phyloP scores from a whole-genome alignment of 2,113 vertebrate species.

The Thamnaconus septentrionalis region DNA sequence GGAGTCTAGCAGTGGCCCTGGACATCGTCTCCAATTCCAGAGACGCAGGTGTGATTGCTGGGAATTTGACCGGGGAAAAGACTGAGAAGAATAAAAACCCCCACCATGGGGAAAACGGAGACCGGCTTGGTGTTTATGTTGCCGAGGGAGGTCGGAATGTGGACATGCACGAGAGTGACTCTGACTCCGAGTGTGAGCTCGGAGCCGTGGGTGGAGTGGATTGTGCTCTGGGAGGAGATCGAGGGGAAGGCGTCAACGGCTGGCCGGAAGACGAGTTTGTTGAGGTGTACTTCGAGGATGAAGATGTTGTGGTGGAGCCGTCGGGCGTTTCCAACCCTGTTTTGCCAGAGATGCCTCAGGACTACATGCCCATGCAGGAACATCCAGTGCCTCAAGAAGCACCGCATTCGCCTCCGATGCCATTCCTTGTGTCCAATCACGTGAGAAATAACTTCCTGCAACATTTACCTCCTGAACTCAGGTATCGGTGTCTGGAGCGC shows the following conservation, averaged over 20 bases:
- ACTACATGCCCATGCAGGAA: slow-evolving; percentile 74
- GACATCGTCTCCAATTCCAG: slow-evolving; percentile 89
- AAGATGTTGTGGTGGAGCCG: slow-evolving; percentile 68
- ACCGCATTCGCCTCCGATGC: slow-evolving; percentile 60
- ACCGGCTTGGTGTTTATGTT: slow-evolving; percentile 60
- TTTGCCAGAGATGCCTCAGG: slow-evolving; percentile 71
- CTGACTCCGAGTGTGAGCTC: slow-evolving; percentile 78
- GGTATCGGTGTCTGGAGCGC: slow-evolving; percentile 79
- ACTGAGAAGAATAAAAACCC: slow-evolving; percentile 72
- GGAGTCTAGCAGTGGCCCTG: slow-evolving; percentile 90
- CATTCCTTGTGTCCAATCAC: slow-evolving; percentile 73
- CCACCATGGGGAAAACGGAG: slow-evolving; percentile 63
- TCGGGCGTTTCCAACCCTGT: slow-evolving; percentile 75
- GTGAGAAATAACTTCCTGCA: slow-evolving; percentile 82
- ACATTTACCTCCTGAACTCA: slow-evolving; percentile 77
- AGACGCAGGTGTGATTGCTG: slow-evolving; percentile 82
- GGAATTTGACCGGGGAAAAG: slow-evolving; percentile 73
- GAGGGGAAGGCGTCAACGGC: slow-evolving; percentile 43
- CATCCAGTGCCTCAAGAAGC: slow-evolving; percentile 67
- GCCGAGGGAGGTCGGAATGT: slow-evolving; percentile 70
- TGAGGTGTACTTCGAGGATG: slow-evolving; percentile 77
- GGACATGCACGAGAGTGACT: slow-evolving; percentile 75
- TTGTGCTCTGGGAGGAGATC: slow-evolving; percentile 47
- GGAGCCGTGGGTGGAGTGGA: slow-evolving; percentile 88
- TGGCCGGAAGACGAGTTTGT: slow-evolving; percentile 80